phyloP scores from a whole-genome alignment of 1,140 invertebrate species.

The Drosophila dunni region DNA sequence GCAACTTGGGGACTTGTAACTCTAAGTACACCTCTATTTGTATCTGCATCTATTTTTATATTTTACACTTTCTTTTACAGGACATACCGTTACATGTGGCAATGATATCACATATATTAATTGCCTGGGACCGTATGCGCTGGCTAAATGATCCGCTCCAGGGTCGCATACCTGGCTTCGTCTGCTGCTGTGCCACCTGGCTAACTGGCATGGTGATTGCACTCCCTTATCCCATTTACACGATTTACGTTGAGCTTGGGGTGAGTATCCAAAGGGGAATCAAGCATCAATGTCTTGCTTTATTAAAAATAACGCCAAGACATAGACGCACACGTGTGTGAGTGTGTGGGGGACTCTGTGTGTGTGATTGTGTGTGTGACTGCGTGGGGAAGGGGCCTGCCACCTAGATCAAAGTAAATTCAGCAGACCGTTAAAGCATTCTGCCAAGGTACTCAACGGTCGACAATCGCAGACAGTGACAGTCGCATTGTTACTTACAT shows the following conservation, averaged over 20 bases:
- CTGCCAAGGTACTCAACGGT: conserved; percentile 19
- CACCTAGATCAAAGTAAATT: conserved; percentile 65
- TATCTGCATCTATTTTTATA: conserved; percentile 1
- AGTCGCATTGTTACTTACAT: not conserved
- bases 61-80: conserved; percentile 80
- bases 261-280: conserved; percentile 85
- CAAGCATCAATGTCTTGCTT: conserved; percentile 32
- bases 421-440: conserved; percentile 71
- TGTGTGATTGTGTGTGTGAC: not conserved
- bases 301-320: conserved; percentile 60
- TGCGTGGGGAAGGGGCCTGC: not conserved
- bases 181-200: conserved; percentile 89
- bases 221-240: conserved; percentile 90
- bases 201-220: conserved; percentile 89
- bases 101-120: conserved; percentile 89
- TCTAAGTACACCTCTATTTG: not conserved
- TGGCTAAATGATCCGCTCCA: conserved; percentile 88
- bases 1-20: too few relatives aligned
- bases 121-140: conserved; percentile 89
- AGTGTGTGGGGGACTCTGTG: not conserved
- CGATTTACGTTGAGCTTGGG: conserved; percentile 89
- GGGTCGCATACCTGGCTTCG: conserved; percentile 87
- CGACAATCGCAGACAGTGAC: conserved; percentile 18
- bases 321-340: conserved; percentile 23
- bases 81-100: conserved; percentile 89